phyloP scores from a whole-genome alignment of 1,140 invertebrate species.

The Cydia amplana region DNA sequence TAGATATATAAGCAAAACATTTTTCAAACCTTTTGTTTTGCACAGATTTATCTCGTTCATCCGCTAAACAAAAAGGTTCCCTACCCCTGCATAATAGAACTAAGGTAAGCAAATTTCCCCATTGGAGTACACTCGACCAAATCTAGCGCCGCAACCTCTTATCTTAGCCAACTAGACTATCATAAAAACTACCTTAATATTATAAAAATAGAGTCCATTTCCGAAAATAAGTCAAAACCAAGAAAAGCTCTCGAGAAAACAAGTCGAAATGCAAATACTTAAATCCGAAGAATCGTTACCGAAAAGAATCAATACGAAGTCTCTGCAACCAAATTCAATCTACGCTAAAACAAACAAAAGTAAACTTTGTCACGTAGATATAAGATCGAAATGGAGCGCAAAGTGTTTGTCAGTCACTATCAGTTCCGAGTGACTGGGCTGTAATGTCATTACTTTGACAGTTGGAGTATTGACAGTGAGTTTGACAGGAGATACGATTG shows the following conservation, averaged over 20 bases:
- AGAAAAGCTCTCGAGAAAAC: not conserved
- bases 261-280: conserved; percentile 49
- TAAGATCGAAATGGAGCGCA: conserved; percentile 37
- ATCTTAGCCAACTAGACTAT: not conserved
- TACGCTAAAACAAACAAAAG: conserved; percentile 38
- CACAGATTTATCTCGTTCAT: conserved; percentile 23
- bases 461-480: conserved; percentile 55
- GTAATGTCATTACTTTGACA: conserved; percentile 57
- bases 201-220: not conserved
- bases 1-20: not conserved
- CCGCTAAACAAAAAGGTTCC: conserved; percentile 28
- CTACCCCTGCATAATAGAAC: conserved; percentile 50
- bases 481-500: conserved; percentile 57
- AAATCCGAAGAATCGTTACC: conserved; percentile 48
- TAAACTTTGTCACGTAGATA: conserved; percentile 37
- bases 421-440: conserved; percentile 56
- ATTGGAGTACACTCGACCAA: conserved; percentile 56
- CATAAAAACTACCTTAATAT: not conserved
- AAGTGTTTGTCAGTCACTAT: conserved; percentile 45
- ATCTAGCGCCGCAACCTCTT: not conserved
- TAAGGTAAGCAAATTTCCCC: conserved; percentile 62
- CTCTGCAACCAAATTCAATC: conserved; percentile 53
- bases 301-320: conserved; percentile 54
- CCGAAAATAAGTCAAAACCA: not conserved
- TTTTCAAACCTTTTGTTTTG: not conserved